Percentiles rank a stretch among this genome's conserved stretches.
These are phyloP conservation scores for Pristiophorus japonicus DNA, from an alignment of 2,113 vertebrate genomes.

Conservation along the genomic window DNA sequence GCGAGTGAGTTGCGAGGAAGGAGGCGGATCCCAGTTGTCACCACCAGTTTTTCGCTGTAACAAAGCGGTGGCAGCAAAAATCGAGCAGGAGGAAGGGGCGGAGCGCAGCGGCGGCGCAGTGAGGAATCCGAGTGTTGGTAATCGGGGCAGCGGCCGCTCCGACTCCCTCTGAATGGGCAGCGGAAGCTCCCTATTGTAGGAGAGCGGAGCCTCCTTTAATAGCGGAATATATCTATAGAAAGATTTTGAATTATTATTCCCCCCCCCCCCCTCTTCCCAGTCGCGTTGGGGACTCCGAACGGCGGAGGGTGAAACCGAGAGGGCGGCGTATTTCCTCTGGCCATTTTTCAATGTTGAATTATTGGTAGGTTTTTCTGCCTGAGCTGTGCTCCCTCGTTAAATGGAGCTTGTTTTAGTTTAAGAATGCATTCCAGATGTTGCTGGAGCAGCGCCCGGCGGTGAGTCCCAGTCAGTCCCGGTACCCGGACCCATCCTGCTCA, in stretches of 20 bases:
- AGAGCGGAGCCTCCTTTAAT: neutral
- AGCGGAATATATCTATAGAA: neutral
- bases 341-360: neutral
- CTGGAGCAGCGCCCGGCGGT: neutral
- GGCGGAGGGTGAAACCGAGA: neutral
- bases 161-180: neutral
- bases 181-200: neutral
- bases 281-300: neutral
- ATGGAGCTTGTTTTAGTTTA: neutral
- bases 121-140: neutral
- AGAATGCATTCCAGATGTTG: constrained; percentile 19
- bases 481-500: neutral
- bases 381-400: neutral
- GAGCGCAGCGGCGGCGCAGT: neutral
- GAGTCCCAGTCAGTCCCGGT: neutral
- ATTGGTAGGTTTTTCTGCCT: neutral
- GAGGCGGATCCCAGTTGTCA: neutral
- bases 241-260: neutral
- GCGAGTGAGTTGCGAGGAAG: constrained; percentile 31
- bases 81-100: neutral
- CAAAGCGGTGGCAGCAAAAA: neutral
- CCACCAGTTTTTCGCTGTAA: neutral
- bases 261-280: too few relatives aligned
- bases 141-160: neutral
- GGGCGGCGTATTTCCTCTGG: neutral